Conservation (phyloP, 2,113 vertebrate genomes). For the Oophaga pumilio region DNA sequence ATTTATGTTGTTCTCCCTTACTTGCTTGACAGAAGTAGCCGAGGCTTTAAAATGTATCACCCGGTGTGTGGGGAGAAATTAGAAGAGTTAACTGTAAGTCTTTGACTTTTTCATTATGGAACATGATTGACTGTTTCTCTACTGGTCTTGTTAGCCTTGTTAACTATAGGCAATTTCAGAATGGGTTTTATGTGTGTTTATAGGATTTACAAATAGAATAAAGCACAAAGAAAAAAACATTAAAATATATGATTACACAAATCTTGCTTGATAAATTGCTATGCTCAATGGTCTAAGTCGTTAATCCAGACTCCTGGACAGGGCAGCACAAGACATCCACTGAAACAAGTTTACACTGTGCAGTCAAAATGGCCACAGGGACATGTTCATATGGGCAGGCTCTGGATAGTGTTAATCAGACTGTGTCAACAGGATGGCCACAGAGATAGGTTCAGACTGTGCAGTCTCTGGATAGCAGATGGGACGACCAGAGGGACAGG, state of each 20-base stretch:
- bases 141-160: slow-evolving; percentile 50
- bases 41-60: slow-evolving; percentile 43
- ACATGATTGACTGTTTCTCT: slow-evolving; percentile 39
- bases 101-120: slow-evolving; percentile 51
- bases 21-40: slow-evolving; percentile 42
- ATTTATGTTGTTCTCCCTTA: slow-evolving; percentile 45
- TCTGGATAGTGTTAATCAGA: too few species aligned
- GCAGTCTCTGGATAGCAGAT: too few species aligned
- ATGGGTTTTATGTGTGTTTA: slow-evolving; percentile 26
- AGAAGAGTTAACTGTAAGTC: slow-evolving; percentile 45
- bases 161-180: slow-evolving; percentile 32
- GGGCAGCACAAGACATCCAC: too few species aligned
- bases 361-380: too few species aligned
- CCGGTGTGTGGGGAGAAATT: slow-evolving; percentile 30
- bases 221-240: not conserved
- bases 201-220: slow-evolving; percentile 26
- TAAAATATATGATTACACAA: not conserved
- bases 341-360: too few species aligned
- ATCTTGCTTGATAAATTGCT: not conserved
- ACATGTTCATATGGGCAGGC: too few species aligned
- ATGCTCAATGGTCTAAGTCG: too few species aligned
- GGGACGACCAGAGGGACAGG: too few species aligned
- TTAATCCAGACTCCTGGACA: too few species aligned
- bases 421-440: too few species aligned
- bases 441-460: too few species aligned